Evolutionary conservation across 2,797 vertebrate genomes (phyloP), one percentile per base, ranked within the genome.

Genomic region (Sylvia borin): DNA sequence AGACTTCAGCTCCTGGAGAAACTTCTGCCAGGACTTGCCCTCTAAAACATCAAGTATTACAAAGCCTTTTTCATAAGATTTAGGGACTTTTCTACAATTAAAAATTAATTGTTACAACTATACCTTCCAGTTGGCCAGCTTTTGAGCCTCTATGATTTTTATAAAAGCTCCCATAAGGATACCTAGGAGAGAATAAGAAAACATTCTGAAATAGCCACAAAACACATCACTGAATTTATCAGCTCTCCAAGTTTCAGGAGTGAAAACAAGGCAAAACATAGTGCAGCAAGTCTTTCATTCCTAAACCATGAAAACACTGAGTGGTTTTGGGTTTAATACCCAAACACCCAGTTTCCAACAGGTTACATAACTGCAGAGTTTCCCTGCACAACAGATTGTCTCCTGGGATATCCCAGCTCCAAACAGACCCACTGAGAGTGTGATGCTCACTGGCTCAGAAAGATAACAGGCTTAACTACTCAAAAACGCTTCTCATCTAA

Each of bases 81-180:
- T 25, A 60, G 22, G 25, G 22, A 73, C 15, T 86, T 64, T 32
- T 76, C 48, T 76, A 64, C 26, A 71, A 50, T 53, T 76, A 70
- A 77, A 50, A 88, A 71, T n/a, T 1, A 70, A 73, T 75, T 72
- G 61, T 70, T 79, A 89, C 54, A 93, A 94, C 94, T 93, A 22
- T 98, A 99, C 99, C 99, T 99, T 99, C 99, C 99, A 99, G 97
- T 99, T 99, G 95, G 99, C 99, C 97, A 99, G 98, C 96, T 99
- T 98, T 96, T 99, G 99, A 95, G 98, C 99, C 97, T 99, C 99
- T 95, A 99, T 99, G 96, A 99, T 98, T 98, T 99, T 99, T 98
- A 99, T 99, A 95, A 99, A 98, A 53, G 99, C 99, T 97, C 99
- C 99, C 99, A 99, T 99, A 92, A 99, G 98, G 96, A 99, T 99